These are phyloP conservation scores for Meteorus cinctellus DNA, from an alignment of 2,888 invertebrate species.

Conservation along the genomic window DNA sequence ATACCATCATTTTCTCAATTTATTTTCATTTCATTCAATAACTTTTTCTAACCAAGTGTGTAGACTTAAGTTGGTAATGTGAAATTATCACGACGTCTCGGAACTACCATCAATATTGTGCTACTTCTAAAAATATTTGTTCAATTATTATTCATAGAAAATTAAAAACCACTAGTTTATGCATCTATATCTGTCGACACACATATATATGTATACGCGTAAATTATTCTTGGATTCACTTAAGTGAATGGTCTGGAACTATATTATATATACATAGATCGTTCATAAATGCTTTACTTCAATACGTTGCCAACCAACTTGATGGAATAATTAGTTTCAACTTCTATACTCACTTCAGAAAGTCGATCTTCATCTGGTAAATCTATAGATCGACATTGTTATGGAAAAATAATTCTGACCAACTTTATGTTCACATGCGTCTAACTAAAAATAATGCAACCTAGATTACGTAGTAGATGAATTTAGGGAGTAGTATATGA, in stretches of 20 bases:
- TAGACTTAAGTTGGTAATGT: not conserved
- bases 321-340: not conserved
- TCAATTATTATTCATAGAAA: not conserved
- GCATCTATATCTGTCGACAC: not conserved
- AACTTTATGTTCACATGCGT: constrained; percentile 6
- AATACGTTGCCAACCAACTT: not conserved
- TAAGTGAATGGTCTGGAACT: not conserved
- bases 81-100: not conserved
- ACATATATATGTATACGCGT: not conserved
- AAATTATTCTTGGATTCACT: constrained; percentile 26
- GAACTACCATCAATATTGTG: not conserved
- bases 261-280: not conserved
- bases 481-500: constrained; percentile 46
- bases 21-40: not conserved
- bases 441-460: constrained; percentile 48
- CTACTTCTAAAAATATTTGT: not conserved
- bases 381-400: too few relatives aligned
- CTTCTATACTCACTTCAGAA: not conserved
- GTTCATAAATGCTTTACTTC: too few relatives aligned
- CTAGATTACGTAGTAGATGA: constrained; percentile 49
- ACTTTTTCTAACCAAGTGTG: not conserved
- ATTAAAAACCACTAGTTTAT: constrained; percentile 4
- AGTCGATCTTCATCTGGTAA: too few relatives aligned
- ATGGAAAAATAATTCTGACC: not conserved
- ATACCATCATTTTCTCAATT: too few relatives aligned